Evolutionary conservation across 64 coral and sea anemone genomes (phyloP).

Genomic region (Porites lutea): DNA sequence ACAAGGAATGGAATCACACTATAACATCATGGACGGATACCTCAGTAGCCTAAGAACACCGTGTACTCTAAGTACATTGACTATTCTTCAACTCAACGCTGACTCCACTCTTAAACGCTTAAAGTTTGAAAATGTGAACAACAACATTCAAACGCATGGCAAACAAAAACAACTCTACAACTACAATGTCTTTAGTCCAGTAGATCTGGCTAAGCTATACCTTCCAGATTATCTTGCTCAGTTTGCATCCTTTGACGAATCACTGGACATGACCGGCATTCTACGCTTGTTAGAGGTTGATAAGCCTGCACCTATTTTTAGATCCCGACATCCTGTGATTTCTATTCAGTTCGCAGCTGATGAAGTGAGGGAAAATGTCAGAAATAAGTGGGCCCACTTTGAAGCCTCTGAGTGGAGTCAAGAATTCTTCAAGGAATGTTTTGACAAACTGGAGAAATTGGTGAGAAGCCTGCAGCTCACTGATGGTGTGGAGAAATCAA

Average conservation of each 20-base stretch:
- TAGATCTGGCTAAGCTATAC: slow-evolving; percentile 45
- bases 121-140: slow-evolving; percentile 68
- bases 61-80: slow-evolving; percentile 6
- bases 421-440: no score
- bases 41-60: background rate
- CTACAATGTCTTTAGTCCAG: background rate
- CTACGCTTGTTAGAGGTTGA: slow-evolving; percentile 29
- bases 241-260: slow-evolving; percentile 58
- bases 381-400: no score
- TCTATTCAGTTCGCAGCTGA: no score
- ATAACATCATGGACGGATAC: slow-evolving; percentile 14
- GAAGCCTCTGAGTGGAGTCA: no score
- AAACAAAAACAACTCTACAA: slow-evolving; percentile 22
- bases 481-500: no score
- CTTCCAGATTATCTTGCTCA: slow-evolving; percentile 9
- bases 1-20: slow-evolving; percentile 22
- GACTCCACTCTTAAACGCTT: slow-evolving; percentile 6
- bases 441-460: no score
- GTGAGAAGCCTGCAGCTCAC: no score
- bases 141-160: slow-evolving; percentile 34
- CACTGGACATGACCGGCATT: slow-evolving; percentile 54
- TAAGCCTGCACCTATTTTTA: no score
- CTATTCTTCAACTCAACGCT: background rate
- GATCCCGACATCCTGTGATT: no score
- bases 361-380: no score